Evolutionary conservation across 2,888 invertebrate species (phyloP), one percentile per base, ranked within the genome.

Genomic region (Lypha dubia): DNA sequence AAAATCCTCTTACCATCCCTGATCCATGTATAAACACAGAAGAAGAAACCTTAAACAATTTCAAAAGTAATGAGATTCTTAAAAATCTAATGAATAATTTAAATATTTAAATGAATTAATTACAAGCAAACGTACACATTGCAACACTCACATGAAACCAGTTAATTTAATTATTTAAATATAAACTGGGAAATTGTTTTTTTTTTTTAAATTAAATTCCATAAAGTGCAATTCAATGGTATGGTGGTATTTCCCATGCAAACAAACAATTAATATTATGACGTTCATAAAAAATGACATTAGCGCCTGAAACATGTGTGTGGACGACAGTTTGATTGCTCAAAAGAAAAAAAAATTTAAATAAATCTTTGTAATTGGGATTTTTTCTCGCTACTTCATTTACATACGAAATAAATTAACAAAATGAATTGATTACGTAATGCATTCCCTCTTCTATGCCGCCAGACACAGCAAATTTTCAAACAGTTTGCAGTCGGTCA

Each of bases 61-160:
- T 65, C 32, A 46, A 46, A 63, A 53, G 71, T 63, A 71, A 53
- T 53, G 60, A 22, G 65, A 65, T 28, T 56, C 44, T 74, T 58
- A 15, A 15, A 32, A 6, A 13, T 53, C 13, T 41, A 28, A 41
- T 53, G 32, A 60, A 35, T 24, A 28, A 60, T 22, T 28, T 20
- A 32, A 56, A 44, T 13, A 41, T 9, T 17, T 46, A 58, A n/a
- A n/a, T n/a, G n/a, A n/a, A 22, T 20, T 4, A 68, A 51, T 13
- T 67, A 67, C 22, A 49, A 58, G 8, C n/a, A n/a, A n/a, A n/a
- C n/a, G n/a, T n/a, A n/a, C n/a, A n/a, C 28, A 58, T 41, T 44
- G 24, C 5, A 2, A 28, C n/a, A 22, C 15, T 24, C 24, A 56
- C 17, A 28, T 3, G n/a, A 41, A 4, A 24, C 15, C 41, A 17